These are phyloP conservation scores for Gobiocypris rarus DNA, from an alignment of 2,113 vertebrate species.

Conservation along the genomic window DNA sequence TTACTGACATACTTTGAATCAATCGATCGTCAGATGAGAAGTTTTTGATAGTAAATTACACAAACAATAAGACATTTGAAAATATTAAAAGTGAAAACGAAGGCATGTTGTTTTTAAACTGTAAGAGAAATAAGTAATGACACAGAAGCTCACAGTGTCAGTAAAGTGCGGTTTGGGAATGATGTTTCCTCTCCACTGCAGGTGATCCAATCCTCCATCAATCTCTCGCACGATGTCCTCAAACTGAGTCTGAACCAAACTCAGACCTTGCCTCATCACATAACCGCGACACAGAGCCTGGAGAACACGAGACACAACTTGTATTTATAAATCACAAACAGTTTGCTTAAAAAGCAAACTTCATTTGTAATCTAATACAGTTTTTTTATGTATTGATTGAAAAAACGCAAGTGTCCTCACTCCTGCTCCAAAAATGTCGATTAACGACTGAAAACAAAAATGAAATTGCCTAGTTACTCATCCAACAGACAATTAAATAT, in stretches of 20 bases:
- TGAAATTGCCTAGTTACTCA: background rate
- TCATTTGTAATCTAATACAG: too few relatives aligned
- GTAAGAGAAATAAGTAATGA: background rate
- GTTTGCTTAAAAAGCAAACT: too few relatives aligned
- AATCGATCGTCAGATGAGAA: too few relatives aligned
- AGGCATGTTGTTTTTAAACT: background rate
- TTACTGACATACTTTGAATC: too few relatives aligned
- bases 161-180: constrained; percentile 78
- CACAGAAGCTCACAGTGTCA: constrained; percentile 62
- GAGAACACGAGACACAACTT: background rate
- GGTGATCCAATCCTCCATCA: constrained; percentile 76
- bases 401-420: background rate
- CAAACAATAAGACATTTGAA: background rate
- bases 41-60: too few relatives aligned
- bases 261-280: constrained; percentile 77
- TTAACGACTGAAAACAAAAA: background rate
- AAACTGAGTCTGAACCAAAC: constrained; percentile 75
- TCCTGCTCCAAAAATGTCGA: background rate
- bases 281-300: constrained; percentile 83
- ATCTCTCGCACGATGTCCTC: constrained; percentile 82
- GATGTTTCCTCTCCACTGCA: constrained; percentile 75
- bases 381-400: too few relatives aligned
- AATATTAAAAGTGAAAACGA: background rate
- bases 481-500: background rate
- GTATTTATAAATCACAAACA: too few relatives aligned